Conservation (phyloP, 37 sponge, comb jelly and placozoan genomes). For the Halichondria panicea region DNA sequence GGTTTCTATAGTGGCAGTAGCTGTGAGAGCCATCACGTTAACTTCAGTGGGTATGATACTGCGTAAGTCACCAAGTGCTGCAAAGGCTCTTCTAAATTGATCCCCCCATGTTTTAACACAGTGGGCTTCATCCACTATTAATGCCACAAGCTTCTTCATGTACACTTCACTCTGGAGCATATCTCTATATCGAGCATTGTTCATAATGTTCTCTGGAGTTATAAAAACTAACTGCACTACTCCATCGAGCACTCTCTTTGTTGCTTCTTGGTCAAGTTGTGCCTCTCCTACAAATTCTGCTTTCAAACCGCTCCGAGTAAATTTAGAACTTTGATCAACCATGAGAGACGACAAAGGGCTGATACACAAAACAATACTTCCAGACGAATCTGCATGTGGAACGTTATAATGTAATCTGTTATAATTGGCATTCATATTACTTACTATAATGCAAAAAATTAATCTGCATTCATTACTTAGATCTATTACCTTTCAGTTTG, state of each 20-base stretch:
- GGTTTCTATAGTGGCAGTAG: conserved; percentile 33
- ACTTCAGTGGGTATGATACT: conserved; percentile 27
- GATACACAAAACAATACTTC: conserved; percentile 43
- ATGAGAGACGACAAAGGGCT: conserved; percentile 55
- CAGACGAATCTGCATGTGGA: conserved; percentile 10
- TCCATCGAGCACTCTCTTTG: conserved; percentile 8
- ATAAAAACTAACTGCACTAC: conserved; percentile 49
- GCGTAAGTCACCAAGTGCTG: conserved; percentile 4
- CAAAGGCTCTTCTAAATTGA: conserved; percentile 40
- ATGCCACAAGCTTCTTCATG: conserved; percentile 34
- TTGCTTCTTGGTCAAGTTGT: conserved; percentile 19
- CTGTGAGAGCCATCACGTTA: conserved; percentile 31
- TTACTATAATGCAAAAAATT: too few species aligned
- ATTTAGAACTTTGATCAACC: conserved; percentile 45
- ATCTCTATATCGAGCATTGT: conserved; percentile 18
- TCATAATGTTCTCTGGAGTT: conserved; percentile 39
- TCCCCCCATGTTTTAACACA: conserved; percentile 60
- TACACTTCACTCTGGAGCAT: conserved; percentile 41
- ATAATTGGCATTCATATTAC: too few species aligned
- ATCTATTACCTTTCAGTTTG: too few species aligned
- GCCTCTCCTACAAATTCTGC: conserved; percentile 61
- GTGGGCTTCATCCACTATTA: conserved; percentile 66
- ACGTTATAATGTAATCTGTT: too few species aligned
- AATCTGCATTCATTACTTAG: too few species aligned
- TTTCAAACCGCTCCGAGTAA: conserved; percentile 9